Base-by-base conservation (phyloP, 1,140 invertebrate species). In the Zaprionus capensis region DNA sequence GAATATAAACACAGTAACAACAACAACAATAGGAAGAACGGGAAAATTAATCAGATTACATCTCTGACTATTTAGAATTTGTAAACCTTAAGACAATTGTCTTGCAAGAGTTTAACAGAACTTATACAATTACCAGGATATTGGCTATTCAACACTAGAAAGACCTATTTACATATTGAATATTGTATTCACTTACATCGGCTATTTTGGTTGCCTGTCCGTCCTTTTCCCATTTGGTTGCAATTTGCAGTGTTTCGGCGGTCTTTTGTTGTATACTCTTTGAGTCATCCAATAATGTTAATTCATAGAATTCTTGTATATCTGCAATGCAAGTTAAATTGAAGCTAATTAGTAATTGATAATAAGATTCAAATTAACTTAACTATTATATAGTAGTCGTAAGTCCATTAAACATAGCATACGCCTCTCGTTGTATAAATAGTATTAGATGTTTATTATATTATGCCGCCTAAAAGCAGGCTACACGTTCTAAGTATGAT, bases 261-360 rank as follows among this genome's bases (percentile, higher is more conserved):
- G 98, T 98, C 94, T 99, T 99, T 94, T 99, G 97, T 93, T 99
- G 97, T 71, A 98, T 95, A 62, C 97, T 97, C 94, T 99, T 99
- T 55, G 96, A 97, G 93, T 99, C 98, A 94, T 99, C 98, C 86
- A 99, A 94, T 71, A 99, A 95, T 56, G 98, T 99, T 78, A 98
- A 94, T 94, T 99, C 98, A 94, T 99, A 99, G 94, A 99, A 99
- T 93, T 99, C 98, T 95, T 99, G 98, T 91, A 99, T 99, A 95
- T 99, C 98, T 99, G 96, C 20, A 96, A 96, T 41, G 1, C 11
- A 22, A 68, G 97, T 58, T 96, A 93, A 22, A 97, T 95, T n/a
- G 97, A 91, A 12, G 17, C 0, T 55, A 66, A 72, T 58, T 44
- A 58, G 6, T 22, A 14, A 20, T 24, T 26, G 4, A 58, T 14